Percentiles rank a stretch among this genome's conserved stretches.
These are phyloP conservation scores for Pelochelys cantorii DNA, from an alignment of 2,797 vertebrate species.

Conservation along the genomic window DNA sequence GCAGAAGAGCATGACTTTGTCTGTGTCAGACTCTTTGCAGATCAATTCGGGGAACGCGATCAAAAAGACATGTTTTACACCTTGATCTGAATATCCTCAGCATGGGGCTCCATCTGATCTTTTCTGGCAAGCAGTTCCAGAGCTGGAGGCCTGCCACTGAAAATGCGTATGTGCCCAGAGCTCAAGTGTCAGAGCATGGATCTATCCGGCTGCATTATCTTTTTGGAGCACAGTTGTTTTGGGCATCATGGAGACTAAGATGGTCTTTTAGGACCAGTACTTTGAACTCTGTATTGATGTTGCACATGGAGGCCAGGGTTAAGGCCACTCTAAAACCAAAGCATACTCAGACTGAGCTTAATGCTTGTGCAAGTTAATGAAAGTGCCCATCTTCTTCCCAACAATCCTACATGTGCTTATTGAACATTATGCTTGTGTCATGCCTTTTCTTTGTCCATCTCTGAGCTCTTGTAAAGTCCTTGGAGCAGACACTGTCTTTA, in stretches of 20 bases:
- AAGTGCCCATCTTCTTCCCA: constrained; percentile 22
- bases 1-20: neutral
- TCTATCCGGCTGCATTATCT: neutral
- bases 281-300: neutral
- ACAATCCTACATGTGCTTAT: neutral
- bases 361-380: constrained; percentile 14
- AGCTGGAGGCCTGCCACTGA: neutral
- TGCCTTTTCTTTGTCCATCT: constrained; percentile 3
- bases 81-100: neutral
- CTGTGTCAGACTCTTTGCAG: neutral
- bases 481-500: neutral
- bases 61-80: neutral
- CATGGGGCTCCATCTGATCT: neutral
- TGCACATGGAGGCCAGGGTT: fast-evolving
- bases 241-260: neutral
- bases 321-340: neutral
- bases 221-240: neutral
- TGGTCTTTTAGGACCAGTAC: neutral
- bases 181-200: neutral
- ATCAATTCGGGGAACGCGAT: neutral
- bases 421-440: neutral
- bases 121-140: neutral
- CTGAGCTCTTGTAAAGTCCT: neutral
- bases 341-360: neutral
- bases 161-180: neutral